phyloP scores from a whole-genome alignment of 2,113 vertebrate genomes.

The Carettochelys insculpta region DNA sequence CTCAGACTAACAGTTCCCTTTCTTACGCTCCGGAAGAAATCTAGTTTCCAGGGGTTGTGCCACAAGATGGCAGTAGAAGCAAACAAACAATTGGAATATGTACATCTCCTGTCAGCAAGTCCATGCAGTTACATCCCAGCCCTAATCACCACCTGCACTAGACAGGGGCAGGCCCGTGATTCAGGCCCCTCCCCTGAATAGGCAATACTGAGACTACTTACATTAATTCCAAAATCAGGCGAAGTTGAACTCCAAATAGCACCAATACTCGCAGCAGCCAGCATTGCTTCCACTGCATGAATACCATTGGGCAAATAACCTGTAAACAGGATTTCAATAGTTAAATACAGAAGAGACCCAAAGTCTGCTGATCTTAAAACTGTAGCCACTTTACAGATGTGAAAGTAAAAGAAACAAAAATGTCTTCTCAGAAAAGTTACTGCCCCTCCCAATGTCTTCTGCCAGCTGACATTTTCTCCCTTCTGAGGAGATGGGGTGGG shows the following conservation, averaged over 20 bases:
- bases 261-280: constrained; percentile 91
- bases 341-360: background rate
- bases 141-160: fast-evolving
- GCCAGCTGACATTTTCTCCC: fast-evolving
- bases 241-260: constrained; percentile 97
- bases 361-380: background rate
- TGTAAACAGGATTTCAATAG: constrained; percentile 30
- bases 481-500: background rate
- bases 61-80: constrained; percentile 1
- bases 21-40: background rate
- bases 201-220: constrained; percentile 70
- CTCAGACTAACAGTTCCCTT: background rate
- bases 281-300: constrained; percentile 92
- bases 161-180: fast-evolving
- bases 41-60: background rate
- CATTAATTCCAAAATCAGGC: constrained; percentile 94
- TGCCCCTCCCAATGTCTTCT: background rate
- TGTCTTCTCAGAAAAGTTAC: background rate
- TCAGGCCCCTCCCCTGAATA: background rate
- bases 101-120: fast-evolving
- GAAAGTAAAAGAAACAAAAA: background rate
- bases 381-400: background rate
- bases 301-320: constrained; percentile 92
- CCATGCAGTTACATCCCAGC: background rate
- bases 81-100: background rate